These are phyloP conservation scores for Setophaga coronata DNA, from an alignment of 2,113 vertebrate genomes.

Conservation along the genomic window DNA sequence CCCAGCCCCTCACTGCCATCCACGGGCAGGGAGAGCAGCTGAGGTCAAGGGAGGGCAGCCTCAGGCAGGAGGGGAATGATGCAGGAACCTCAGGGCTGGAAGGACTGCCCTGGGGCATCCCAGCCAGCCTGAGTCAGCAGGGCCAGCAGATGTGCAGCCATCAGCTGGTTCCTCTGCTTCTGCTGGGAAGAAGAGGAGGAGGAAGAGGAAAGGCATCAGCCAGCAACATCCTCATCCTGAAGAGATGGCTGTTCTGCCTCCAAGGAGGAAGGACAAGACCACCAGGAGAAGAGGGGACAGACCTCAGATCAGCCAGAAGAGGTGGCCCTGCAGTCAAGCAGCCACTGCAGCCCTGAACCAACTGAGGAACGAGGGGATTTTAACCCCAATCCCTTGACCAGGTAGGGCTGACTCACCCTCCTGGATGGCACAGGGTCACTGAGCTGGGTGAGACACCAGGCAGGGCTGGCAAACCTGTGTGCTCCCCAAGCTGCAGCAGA, in stretches of 20 bases:
- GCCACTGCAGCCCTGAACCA: neutral
- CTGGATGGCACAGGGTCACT: fast-evolving
- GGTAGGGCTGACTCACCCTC: neutral
- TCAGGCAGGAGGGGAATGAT: fast-evolving
- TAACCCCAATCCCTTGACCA: neutral
- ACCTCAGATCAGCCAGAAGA: neutral
- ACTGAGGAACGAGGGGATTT: neutral
- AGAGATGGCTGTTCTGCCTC: neutral
- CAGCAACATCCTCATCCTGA: neutral
- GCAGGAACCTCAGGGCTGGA: neutral
- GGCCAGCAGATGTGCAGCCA: neutral
- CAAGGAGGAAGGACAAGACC: neutral
- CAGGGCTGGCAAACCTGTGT: neutral
- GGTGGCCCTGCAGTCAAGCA: neutral
- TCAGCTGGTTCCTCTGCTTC: neutral
- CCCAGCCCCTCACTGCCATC: neutral
- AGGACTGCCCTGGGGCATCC: neutral
- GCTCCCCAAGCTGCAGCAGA: neutral
- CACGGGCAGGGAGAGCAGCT: neutral
- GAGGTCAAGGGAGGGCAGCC: neutral
- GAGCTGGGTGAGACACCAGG: neutral
- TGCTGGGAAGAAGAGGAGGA: neutral
- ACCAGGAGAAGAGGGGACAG: neutral
- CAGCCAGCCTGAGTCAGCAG: neutral
- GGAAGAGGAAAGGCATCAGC: neutral